These are phyloP conservation scores for Chloroceryle inda DNA, from an alignment of 2,797 vertebrate genomes.

Conservation along the genomic window DNA sequence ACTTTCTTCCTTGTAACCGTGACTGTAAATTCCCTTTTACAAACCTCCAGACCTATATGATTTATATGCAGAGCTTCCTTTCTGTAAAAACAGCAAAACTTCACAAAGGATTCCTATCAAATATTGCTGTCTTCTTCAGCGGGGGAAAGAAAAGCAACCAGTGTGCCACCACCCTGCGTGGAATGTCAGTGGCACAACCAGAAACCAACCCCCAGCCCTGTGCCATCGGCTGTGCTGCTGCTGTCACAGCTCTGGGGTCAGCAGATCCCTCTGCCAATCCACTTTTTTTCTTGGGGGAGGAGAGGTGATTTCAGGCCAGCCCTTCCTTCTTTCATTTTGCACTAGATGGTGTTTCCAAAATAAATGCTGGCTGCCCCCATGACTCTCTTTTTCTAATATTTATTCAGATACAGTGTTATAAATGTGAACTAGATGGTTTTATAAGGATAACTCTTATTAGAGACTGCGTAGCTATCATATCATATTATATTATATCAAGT, in stretches of 20 bases:
- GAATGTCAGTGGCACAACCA: neutral
- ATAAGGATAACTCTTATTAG: neutral
- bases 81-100: neutral
- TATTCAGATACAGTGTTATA: neutral
- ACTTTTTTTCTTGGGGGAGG: neutral
- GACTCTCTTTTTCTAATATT: neutral
- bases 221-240: neutral
- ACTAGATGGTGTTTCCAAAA: neutral
- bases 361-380: neutral
- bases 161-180: neutral
- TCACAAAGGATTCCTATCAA: neutral
- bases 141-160: neutral
- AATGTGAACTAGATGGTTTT: conserved; percentile 1
- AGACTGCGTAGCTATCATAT: neutral
- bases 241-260: neutral
- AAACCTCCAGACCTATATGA: neutral
- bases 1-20: neutral
- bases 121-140: neutral
- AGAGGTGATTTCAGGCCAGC: neutral
- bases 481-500: neutral
- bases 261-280: neutral
- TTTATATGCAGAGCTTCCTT: neutral
- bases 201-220: neutral
- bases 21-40: neutral
- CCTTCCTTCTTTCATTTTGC: neutral